These are phyloP conservation scores for Mesitornis unicolor DNA, from an alignment of 2,113 vertebrate species.

Conservation along the genomic window DNA sequence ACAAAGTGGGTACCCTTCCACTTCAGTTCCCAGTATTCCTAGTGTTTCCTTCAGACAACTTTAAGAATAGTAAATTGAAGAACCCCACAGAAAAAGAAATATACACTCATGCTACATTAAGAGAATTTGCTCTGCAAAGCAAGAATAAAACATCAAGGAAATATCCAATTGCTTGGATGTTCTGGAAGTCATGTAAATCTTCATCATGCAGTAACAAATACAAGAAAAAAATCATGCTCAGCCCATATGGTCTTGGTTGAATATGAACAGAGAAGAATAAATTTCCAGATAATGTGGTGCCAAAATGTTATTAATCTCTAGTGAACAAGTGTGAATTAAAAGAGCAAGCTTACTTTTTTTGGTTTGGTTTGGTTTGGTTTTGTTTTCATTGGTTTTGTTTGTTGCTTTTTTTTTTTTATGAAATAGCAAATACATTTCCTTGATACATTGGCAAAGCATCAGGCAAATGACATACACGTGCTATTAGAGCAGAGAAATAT, in stretches of 20 bases:
- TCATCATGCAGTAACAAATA: neutral
- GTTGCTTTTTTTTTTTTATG: neutral
- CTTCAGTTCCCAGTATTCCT: neutral
- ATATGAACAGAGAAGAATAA: neutral
- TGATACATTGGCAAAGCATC: neutral
- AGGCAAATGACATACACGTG: rapidly evolving
- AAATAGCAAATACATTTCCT: neutral
- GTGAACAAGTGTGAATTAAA: neutral
- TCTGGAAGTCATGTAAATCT: neutral
- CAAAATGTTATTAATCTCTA: neutral
- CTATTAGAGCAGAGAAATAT: neutral
- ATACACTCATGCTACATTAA: neutral
- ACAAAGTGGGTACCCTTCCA: neutral
- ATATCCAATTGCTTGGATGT: neutral
- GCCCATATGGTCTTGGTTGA: neutral
- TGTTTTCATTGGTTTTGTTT: too few species aligned
- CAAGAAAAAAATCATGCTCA: neutral
- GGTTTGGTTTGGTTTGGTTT: too few species aligned
- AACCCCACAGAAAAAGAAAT: rapidly evolving
- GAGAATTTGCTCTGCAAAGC: neutral
- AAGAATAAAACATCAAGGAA: neutral
- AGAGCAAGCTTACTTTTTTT: neutral
- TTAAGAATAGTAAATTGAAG: neutral
- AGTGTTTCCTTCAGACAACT: neutral
- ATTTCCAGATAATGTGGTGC: neutral